Base-by-base conservation (phyloP, 2,888 invertebrate species). In the Leuctra nigra region DNA sequence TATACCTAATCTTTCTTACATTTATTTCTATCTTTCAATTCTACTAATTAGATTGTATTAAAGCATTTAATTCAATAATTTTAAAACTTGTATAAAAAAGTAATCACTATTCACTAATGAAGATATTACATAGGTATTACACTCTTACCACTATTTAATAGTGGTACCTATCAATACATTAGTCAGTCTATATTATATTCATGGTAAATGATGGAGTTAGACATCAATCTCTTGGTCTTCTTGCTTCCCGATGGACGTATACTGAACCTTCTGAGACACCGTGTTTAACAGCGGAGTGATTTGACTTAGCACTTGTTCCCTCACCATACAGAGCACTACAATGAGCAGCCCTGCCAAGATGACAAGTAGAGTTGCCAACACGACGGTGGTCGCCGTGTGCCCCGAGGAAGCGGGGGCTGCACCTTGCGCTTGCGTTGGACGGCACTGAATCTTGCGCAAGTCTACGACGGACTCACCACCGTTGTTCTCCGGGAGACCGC, bases 261-360 rank as follows among this genome's bases (percentile, higher is more conserved):
- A 87, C 61, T 85, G 83, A 35, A 86, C 86, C 68, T 85, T 83
- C 66, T 82, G 78, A 35, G 82, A 77, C 36, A 85, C 79, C 55
- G 79, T 78, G 62, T 83, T 81, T 47, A 85, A 73, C 25, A 84
- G 73, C 1, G 84, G 84, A 25, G 75, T 75, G 38, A 83, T 73
- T 68, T 77, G 78, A 58, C 73, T 74, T 61, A 76, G 76, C 46
- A 86, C 71, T 59, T 76, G 75, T 56, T 77, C 75, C 60, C 81
- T 76, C 66, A 83, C 83, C 29, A 82, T 71, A 66, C 84, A 85
- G 20, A 79, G 72, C 53, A 84, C 74, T 2, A 73, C 72, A 24
- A 82, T 64, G 33, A 84, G 69, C 29, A 83, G 70, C 62, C 79
- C 68, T 47, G 75, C 73, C 18, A 82, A 69, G 25, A 81, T 73